These are phyloP conservation scores for Vultur gryphus DNA, from an alignment of 2,797 vertebrate species.

Conservation along the genomic window DNA sequence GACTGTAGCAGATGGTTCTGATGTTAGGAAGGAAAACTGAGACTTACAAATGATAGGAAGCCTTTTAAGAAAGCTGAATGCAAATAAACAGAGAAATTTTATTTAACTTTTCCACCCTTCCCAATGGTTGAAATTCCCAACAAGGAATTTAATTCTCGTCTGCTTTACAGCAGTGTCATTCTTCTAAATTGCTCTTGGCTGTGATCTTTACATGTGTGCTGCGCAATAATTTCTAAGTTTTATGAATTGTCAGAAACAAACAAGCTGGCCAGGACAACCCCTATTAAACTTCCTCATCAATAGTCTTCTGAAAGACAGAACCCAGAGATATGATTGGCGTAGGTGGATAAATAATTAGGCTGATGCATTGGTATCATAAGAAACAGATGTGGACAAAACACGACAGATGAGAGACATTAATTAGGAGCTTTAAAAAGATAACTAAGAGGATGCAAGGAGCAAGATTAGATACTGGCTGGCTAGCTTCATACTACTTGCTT, in stretches of 20 bases:
- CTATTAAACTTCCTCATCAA: neutral
- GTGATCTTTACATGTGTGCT: neutral
- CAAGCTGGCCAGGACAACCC: neutral
- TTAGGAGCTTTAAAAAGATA: neutral
- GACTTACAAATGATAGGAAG: neutral
- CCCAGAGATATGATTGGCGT: neutral
- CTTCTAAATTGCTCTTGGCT: neutral
- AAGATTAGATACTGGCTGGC: neutral
- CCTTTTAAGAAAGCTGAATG: neutral
- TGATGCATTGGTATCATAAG: neutral
- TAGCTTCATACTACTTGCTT: neutral
- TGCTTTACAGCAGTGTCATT: neutral
- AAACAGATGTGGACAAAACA: conserved; percentile 11
- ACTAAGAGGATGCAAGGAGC: neutral
- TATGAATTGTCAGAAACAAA: neutral
- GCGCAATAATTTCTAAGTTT: neutral
- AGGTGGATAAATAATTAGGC: neutral
- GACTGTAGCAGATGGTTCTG: neutral
- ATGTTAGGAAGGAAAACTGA: neutral
- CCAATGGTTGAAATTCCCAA: neutral
- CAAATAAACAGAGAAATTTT: neutral
- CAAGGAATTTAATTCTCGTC: neutral
- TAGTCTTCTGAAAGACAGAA: neutral
- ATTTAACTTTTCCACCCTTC: conserved; percentile 12
- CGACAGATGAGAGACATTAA: neutral